Percentiles rank a stretch among this genome's conserved stretches.
phyloP scores from a whole-genome alignment of 2,797 vertebrate genomes.

The Hylomyscus alleni region DNA sequence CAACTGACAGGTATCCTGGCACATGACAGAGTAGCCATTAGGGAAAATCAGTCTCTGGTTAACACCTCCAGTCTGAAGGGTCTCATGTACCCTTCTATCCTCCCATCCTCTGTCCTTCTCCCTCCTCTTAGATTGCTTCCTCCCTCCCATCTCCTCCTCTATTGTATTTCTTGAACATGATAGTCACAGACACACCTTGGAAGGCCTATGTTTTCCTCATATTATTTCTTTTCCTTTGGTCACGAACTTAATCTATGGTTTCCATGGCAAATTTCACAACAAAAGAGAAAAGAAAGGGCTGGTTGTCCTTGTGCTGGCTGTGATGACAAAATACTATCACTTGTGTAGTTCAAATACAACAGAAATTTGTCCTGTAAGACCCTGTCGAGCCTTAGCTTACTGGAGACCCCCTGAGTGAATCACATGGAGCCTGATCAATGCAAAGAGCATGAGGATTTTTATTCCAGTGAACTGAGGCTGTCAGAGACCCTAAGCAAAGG shows the following conservation, averaged over 20 bases:
- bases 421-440: too few relatives aligned
- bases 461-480: too few relatives aligned
- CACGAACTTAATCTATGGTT: not conserved
- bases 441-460: too few relatives aligned
- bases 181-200: not conserved
- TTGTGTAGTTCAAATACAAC: not conserved
- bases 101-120: not conserved
- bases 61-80: not conserved
- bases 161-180: not conserved
- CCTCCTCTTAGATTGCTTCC: too few relatives aligned
- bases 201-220: not conserved
- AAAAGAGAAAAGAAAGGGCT: not conserved
- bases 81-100: not conserved
- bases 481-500: too few relatives aligned
- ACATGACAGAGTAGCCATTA: not conserved
- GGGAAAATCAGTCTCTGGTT: not conserved
- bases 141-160: not conserved
- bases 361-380: not conserved
- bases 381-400: too few relatives aligned
- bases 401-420: too few relatives aligned
- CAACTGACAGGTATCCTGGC: not conserved
- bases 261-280: not conserved
- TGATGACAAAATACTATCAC: not conserved
- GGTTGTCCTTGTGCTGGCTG: not conserved
- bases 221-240: not conserved